Conservation (phyloP, 2,113 vertebrate genomes). For the Henicopernis longicauda region DNA sequence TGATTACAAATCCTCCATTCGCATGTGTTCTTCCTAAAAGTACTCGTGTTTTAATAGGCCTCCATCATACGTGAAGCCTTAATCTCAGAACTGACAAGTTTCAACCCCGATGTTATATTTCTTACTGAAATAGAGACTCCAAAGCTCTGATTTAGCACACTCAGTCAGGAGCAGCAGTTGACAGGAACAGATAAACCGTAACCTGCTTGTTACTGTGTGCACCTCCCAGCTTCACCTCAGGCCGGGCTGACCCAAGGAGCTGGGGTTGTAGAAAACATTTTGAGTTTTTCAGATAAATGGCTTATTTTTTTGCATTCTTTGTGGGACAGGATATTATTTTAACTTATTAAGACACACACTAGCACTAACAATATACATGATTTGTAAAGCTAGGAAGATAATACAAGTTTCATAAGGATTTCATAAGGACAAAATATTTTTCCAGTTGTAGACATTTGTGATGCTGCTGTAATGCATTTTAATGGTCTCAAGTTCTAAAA, state of each 20-base stretch:
- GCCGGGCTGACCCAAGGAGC: background rate
- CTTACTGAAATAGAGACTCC: conserved; percentile 3
- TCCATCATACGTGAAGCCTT: conserved; percentile 25
- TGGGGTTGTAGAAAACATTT: background rate
- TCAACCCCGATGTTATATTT: background rate
- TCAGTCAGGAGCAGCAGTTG: background rate
- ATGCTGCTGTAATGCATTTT: background rate
- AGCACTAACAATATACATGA: background rate
- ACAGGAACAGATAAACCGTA: background rate
- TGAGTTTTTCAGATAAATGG: background rate
- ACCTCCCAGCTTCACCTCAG: background rate
- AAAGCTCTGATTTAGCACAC: background rate
- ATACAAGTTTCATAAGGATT: background rate
- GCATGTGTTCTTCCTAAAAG: background rate
- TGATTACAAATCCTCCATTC: conserved; percentile 23
- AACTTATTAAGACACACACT: background rate
- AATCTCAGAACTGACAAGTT: conserved; percentile 35
- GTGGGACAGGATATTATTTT: background rate
- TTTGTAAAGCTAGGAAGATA: background rate
- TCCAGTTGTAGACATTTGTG: background rate
- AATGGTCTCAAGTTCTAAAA: background rate
- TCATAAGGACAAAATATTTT: background rate
- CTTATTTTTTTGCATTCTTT: background rate
- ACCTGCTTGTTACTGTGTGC: background rate
- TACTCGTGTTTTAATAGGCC: conserved; percentile 28